These are phyloP conservation scores for Drosophila sordidula DNA, from an alignment of 2,888 invertebrate genomes.

Conservation along the genomic window DNA sequence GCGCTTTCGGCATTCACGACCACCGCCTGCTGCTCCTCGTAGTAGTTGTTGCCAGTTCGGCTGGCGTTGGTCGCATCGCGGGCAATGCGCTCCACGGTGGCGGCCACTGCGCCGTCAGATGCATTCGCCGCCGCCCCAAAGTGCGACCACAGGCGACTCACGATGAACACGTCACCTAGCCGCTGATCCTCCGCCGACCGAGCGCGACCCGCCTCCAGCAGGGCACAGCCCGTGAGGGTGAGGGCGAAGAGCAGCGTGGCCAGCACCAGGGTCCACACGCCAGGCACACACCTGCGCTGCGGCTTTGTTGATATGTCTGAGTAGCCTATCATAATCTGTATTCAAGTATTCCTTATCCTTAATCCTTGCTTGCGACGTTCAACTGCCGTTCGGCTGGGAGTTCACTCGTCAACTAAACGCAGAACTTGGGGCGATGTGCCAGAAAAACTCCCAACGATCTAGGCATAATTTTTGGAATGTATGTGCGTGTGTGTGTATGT, in stretches of 20 bases:
- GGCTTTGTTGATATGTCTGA: slow-evolving; percentile 60
- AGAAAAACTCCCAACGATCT: slow-evolving; percentile 54
- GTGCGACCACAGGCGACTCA: slow-evolving; percentile 60
- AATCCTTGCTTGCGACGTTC: slow-evolving; percentile 24
- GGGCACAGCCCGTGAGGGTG: slow-evolving; percentile 47
- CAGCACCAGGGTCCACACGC: slow-evolving; percentile 57
- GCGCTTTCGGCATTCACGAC: slow-evolving; percentile 59
- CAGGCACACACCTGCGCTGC: slow-evolving; percentile 32
- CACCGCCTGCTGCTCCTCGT: slow-evolving; percentile 69
- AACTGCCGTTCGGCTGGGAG: slow-evolving; percentile 53
- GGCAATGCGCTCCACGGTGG: slow-evolving; percentile 65
- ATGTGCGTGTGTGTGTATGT: slow-evolving; percentile 14
- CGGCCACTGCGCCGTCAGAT: slow-evolving; percentile 32
- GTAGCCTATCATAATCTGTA: slow-evolving; percentile 55
- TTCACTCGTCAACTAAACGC: slow-evolving; percentile 52
- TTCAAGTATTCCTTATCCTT: slow-evolving; percentile 7
- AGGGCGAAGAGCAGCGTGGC: slow-evolving; percentile 52
- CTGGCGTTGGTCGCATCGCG: slow-evolving; percentile 49
- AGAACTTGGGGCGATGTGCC: slow-evolving; percentile 30
- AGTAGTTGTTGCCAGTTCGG: slow-evolving; percentile 45
- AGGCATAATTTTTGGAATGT: neutral
- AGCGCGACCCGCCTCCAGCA: slow-evolving; percentile 45
- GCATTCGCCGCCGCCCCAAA: slow-evolving; percentile 34
- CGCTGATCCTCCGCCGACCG: slow-evolving; percentile 13
- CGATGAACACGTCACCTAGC: slow-evolving; percentile 41